These are phyloP conservation scores for Cercopithecus mona DNA, from an alignment of 2,113 vertebrate genomes.

Conservation along the genomic window DNA sequence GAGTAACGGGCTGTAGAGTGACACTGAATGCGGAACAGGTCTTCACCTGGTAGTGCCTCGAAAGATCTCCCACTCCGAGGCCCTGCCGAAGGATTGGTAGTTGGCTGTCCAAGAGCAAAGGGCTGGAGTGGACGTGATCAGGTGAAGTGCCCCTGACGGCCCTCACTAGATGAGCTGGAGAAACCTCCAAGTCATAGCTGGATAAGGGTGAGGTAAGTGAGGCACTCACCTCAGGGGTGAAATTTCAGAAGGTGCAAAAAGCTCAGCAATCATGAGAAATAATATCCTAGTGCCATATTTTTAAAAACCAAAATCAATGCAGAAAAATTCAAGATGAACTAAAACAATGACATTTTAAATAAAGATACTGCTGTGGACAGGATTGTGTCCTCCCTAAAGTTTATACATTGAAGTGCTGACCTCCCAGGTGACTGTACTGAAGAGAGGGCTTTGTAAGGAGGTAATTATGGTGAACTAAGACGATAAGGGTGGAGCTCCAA, in stretches of 20 bases:
- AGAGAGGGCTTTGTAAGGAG: too few relatives aligned
- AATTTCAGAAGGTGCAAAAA: neutral
- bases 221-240: neutral
- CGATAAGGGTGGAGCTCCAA: neutral
- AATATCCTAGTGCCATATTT: neutral
- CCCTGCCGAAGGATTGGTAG: fast-evolving
- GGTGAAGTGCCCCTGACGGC: neutral
- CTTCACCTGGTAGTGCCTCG: fast-evolving
- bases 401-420: neutral
- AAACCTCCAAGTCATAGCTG: neutral
- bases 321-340: neutral
- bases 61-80: neutral
- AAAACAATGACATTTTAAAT: neutral
- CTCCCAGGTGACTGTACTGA: neutral
- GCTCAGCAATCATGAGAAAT: neutral
- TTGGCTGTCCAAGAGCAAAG: neutral
- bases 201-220: neutral
- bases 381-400: too few relatives aligned
- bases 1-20: too few relatives aligned
- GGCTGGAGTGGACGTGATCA: neutral
- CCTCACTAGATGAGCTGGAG: fast-evolving
- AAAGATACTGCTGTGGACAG: neutral
- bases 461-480: neutral
- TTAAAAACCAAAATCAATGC: neutral
- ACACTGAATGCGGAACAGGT: neutral